phyloP scores from a whole-genome alignment of 2,797 vertebrate species.

The Karalla daura region DNA sequence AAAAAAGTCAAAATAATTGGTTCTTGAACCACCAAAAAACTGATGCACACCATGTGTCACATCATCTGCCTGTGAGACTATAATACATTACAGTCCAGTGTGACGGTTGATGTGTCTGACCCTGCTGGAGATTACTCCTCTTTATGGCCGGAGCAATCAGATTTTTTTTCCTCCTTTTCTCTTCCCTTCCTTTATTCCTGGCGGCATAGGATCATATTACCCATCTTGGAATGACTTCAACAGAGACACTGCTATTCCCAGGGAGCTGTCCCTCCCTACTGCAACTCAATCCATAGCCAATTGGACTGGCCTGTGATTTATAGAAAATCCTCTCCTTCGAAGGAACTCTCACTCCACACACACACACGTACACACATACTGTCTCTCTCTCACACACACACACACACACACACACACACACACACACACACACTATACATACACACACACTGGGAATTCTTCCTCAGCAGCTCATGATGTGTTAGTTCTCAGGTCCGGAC shows the following conservation, averaged over 20 bases:
- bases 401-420: constrained; percentile 20
- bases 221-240: constrained; percentile 86
- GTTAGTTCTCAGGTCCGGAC: constrained; percentile 65
- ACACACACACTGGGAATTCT: constrained; percentile 63
- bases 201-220: constrained; percentile 83
- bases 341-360: constrained; percentile 50
- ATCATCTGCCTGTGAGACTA: constrained; percentile 60
- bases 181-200: constrained; percentile 74
- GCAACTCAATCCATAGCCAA: constrained; percentile 88
- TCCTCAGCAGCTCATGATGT: constrained; percentile 62
- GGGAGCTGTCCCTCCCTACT: constrained; percentile 78
- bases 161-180: constrained; percentile 64
- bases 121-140: constrained; percentile 77
- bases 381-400: constrained; percentile 27
- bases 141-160: constrained; percentile 83
- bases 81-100: constrained; percentile 71
- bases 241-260: constrained; percentile 85
- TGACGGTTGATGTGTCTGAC: constrained; percentile 79
- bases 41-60: constrained; percentile 47
- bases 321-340: constrained; percentile 78
- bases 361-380: constrained; percentile 17
- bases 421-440: constrained; percentile 15
- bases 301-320: constrained; percentile 81
- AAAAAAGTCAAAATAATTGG: constrained; percentile 2
- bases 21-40: constrained; percentile 20